Percentiles rank a stretch among this genome's conserved stretches.
phyloP scores from a whole-genome alignment of 2,113 vertebrate species.

The Anguilla japonica region DNA sequence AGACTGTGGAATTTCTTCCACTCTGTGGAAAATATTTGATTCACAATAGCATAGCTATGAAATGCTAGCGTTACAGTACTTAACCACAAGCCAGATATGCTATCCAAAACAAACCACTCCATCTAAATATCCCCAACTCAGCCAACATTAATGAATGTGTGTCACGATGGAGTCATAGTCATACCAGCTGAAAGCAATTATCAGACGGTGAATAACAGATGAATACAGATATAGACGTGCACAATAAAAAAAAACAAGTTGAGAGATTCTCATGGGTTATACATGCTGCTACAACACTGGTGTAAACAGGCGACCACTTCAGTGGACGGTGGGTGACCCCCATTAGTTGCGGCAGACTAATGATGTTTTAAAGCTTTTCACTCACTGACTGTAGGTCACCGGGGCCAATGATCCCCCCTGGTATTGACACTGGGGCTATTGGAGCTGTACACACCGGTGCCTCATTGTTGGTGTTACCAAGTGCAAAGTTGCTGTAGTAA shows the following conservation, averaged over 20 bases:
- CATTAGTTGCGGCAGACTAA: not conserved
- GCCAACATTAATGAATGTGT: not conserved
- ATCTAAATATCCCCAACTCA: not conserved
- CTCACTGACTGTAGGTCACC: not conserved
- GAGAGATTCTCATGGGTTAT: not conserved
- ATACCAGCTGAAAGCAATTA: not conserved
- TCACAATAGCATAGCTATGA: not conserved
- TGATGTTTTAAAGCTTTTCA: not conserved
- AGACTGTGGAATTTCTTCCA: no score
- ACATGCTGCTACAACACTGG: not conserved
- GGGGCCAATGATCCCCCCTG: constrained; percentile 21
- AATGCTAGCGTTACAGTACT: not conserved
- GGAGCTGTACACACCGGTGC: not conserved
- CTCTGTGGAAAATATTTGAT: not conserved
- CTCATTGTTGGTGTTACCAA: constrained; percentile 13
- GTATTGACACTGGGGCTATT: not conserved
- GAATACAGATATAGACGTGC: not conserved
- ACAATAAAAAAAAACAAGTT: not conserved
- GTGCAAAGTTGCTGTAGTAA: constrained; percentile 15
- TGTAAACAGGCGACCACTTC: not conserved
- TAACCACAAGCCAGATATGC: not conserved
- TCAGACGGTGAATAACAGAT: not conserved
- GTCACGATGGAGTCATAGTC: not conserved
- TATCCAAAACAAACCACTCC: not conserved
- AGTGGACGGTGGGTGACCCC: no score